Evolutionary conservation across 2,888 invertebrate genomes (phyloP).

Genomic region (Dioctria linearis): DNA sequence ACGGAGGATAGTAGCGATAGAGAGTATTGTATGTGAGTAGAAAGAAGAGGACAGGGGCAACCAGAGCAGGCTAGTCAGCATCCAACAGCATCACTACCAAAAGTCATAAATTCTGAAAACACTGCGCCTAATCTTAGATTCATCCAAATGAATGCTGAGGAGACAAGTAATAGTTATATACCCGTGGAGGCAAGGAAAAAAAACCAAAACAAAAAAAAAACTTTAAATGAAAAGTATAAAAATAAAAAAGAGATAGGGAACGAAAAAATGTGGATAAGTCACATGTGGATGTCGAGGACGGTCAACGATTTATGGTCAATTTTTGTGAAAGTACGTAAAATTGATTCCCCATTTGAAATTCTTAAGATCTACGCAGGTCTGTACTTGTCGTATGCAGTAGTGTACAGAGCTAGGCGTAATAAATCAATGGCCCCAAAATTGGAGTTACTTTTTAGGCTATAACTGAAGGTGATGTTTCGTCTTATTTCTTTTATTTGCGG

Average conservation of each 20-base stretch:
- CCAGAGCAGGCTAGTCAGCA: background rate
- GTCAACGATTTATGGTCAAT: constrained; percentile 56
- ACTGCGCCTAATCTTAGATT: constrained; percentile 51
- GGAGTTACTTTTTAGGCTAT: background rate
- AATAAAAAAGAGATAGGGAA: background rate
- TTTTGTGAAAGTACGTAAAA: constrained; percentile 57
- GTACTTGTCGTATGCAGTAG: background rate
- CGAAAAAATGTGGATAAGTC: constrained; percentile 4
- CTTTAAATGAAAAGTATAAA: constrained; percentile 36
- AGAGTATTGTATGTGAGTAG: no score
- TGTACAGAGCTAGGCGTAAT: background rate
- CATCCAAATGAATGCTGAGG: constrained; percentile 34
- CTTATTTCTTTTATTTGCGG: no score
- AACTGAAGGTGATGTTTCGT: background rate
- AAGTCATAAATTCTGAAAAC: constrained; percentile 37
- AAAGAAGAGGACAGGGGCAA: background rate
- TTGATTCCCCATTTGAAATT: constrained; percentile 53
- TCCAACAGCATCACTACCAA: constrained; percentile 27
- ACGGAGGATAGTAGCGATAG: background rate
- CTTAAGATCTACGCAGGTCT: background rate
- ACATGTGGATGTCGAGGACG: constrained; percentile 47
- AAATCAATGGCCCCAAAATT: constrained; percentile 38
- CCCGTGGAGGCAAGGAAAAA: background rate
- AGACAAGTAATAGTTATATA: constrained; percentile 37
- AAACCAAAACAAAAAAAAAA: background rate